phyloP scores from a whole-genome alignment of 2,888 invertebrate species.

The Oscheius sp. region DNA sequence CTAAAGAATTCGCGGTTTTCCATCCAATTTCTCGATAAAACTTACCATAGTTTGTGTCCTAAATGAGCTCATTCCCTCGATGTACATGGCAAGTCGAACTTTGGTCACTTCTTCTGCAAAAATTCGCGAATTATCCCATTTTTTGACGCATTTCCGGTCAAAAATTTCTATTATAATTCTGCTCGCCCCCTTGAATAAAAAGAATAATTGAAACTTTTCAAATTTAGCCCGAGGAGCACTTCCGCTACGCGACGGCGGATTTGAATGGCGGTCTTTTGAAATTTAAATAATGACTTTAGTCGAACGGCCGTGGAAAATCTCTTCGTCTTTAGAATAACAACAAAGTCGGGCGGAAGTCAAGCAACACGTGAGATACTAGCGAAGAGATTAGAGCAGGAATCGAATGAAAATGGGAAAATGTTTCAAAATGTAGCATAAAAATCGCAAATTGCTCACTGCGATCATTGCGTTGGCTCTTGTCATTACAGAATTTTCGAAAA shows the following conservation, averaged over 20 bases:
- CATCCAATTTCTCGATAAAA: neutral
- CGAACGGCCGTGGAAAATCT: neutral
- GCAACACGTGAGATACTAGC: too few relatives aligned
- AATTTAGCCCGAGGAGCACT: neutral
- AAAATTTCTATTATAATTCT: neutral
- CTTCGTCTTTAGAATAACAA: too few relatives aligned
- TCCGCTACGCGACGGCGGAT: neutral
- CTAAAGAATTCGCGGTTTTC: slow-evolving; percentile 31
- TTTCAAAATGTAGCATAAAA: too few relatives aligned
- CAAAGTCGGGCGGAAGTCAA: too few relatives aligned
- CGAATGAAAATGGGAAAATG: too few relatives aligned
- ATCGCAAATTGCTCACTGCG: too few relatives aligned
- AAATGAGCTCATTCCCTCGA: slow-evolving; percentile 73
- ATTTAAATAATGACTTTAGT: slow-evolving; percentile 10
- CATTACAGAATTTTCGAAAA: too few relatives aligned
- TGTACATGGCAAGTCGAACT: slow-evolving; percentile 70
- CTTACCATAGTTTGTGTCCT: slow-evolving; percentile 71
- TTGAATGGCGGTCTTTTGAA: neutral
- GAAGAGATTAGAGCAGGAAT: too few relatives aligned
- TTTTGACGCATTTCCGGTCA: neutral
- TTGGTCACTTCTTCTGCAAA: slow-evolving; percentile 61
- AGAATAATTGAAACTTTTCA: too few relatives aligned
- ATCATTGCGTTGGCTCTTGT: too few relatives aligned
- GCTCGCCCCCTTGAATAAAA: neutral
- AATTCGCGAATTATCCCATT: neutral